Evolutionary conservation across 1,140 invertebrate genomes (phyloP).

Genomic region (Drosophila aff.): DNA sequence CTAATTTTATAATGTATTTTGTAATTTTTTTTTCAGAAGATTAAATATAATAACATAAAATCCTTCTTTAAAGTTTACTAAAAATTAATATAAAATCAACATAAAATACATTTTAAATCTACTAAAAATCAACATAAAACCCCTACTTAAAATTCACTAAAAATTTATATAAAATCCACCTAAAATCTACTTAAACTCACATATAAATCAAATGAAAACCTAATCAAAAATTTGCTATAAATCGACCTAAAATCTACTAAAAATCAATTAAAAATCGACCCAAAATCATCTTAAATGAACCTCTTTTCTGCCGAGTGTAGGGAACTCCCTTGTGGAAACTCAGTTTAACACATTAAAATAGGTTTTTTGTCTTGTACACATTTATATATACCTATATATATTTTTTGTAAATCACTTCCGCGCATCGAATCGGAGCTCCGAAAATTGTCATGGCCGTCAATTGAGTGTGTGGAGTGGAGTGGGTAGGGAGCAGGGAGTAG

Average conservation of each 20-base stretch:
- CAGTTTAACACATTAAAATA: constrained; percentile 21
- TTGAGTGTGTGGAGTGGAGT: constrained; percentile 30
- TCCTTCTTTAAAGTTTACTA: too few relatives aligned
- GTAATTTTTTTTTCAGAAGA: too few relatives aligned
- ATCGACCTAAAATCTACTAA: neutral
- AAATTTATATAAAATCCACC: too few relatives aligned
- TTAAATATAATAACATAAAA: too few relatives aligned
- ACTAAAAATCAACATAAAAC: too few relatives aligned
- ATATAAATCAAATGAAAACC: too few relatives aligned
- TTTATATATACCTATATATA: constrained; percentile 1
- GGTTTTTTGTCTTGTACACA: constrained; percentile 3
- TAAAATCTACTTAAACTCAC: too few relatives aligned
- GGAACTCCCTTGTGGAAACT: constrained; percentile 53
- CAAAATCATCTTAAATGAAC: neutral
- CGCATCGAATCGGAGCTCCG: constrained; percentile 68
- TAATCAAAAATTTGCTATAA: too few relatives aligned
- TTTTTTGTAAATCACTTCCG: constrained; percentile 78
- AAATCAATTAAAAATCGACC: neutral
- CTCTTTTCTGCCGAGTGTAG: neutral
- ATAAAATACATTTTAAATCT: too few relatives aligned
- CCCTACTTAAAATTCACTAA: too few relatives aligned
- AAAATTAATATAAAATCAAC: too few relatives aligned
- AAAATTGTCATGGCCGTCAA: constrained; percentile 81
- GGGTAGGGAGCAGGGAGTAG: neutral
- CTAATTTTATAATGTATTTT: too few relatives aligned